Percentiles rank a stretch among this genome's conserved stretches.
These are phyloP conservation scores for Drosophila tsacasi DNA, from an alignment of 1,140 invertebrate species.

Conservation along the genomic window DNA sequence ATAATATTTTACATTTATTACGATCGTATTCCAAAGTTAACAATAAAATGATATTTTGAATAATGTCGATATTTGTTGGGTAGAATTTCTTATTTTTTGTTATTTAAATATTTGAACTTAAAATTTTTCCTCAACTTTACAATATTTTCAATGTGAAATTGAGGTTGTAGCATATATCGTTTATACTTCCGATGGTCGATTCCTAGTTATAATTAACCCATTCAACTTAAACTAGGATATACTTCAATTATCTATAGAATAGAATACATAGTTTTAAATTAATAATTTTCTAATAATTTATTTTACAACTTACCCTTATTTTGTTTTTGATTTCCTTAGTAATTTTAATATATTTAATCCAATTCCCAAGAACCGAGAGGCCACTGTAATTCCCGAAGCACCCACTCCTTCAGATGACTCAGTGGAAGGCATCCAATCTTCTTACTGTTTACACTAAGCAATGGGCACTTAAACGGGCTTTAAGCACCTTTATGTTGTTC, in stretches of 20 bases:
- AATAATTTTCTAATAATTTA: not conserved
- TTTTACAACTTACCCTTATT: too few relatives aligned
- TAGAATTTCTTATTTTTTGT: not conserved
- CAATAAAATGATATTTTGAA: too few relatives aligned
- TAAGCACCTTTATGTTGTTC: conserved; percentile 74
- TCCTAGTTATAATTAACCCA: not conserved
- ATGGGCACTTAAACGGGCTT: conserved; percentile 75
- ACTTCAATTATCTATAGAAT: not conserved
- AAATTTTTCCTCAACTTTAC: too few relatives aligned
- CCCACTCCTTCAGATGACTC: conserved; percentile 34
- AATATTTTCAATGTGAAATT: too few relatives aligned
- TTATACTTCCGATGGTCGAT: too few relatives aligned
- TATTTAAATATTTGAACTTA: too few relatives aligned
- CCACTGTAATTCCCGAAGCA: conserved; percentile 21
- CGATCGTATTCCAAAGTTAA: too few relatives aligned
- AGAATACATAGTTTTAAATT: not conserved
- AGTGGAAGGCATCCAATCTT: not conserved
- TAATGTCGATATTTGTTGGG: too few relatives aligned
- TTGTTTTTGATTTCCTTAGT: not conserved
- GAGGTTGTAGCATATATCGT: too few relatives aligned
- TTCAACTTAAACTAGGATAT: not conserved
- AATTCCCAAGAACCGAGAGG: not conserved
- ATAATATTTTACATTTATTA: too few relatives aligned
- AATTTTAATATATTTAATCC: not conserved
- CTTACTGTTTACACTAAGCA: conserved; percentile 66